Percentiles rank a stretch among this genome's conserved stretches.
phyloP scores from a whole-genome alignment of 2,797 vertebrate genomes.

The Characodon lateralis region DNA sequence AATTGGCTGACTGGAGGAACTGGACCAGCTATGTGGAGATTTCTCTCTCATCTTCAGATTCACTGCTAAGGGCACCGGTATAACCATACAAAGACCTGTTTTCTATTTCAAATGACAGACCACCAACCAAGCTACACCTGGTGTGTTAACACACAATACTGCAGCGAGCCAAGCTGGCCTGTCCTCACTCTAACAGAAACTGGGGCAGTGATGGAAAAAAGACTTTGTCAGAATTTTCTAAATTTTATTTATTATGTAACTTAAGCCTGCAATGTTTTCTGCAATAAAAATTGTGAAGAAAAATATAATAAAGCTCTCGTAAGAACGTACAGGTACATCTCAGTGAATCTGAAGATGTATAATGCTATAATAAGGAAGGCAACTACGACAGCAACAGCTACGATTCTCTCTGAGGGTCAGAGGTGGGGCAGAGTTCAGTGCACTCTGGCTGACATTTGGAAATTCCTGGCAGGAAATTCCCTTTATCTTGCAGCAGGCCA shows the following conservation, averaged over 20 bases:
- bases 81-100: slow-evolving; percentile 31
- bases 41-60: slow-evolving; percentile 45
- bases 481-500: slow-evolving; percentile 58
- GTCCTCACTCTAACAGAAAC: slow-evolving; percentile 38
- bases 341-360: background rate
- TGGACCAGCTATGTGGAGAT: slow-evolving; percentile 45
- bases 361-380: slow-evolving; percentile 24
- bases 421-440: slow-evolving; percentile 49
- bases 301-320: background rate
- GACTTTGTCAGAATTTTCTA: too few species aligned
- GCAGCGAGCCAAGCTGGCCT: slow-evolving; percentile 33
- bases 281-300: too few species aligned
- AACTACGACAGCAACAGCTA: slow-evolving; percentile 53
- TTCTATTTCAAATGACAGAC: slow-evolving; percentile 43
- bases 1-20: slow-evolving; percentile 52
- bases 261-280: background rate
- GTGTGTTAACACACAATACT: slow-evolving; percentile 38
- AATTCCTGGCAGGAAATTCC: slow-evolving; percentile 72
- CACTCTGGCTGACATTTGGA: slow-evolving; percentile 62
- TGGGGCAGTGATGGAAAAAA: slow-evolving; percentile 54
- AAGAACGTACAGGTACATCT: background rate
- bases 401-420: slow-evolving; percentile 45
- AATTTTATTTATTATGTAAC: background rate
- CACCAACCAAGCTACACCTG: slow-evolving; percentile 66
- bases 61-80: slow-evolving; percentile 25